phyloP scores from a whole-genome alignment of 2,888 invertebrate genomes.

The Theodoxus fluviatilis region DNA sequence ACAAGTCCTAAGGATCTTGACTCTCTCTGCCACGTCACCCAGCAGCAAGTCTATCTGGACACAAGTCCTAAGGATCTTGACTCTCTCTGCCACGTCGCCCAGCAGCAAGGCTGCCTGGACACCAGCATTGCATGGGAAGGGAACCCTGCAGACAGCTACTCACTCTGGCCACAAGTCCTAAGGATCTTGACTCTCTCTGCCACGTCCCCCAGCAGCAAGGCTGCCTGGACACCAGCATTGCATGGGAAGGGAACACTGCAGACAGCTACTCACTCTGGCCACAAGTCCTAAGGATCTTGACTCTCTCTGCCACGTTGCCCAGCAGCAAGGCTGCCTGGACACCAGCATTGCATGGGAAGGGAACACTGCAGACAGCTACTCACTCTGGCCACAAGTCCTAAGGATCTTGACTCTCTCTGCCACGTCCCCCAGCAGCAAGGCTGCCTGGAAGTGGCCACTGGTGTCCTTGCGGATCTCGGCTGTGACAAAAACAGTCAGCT shows the following conservation, averaged over 20 bases:
- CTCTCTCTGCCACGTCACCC: constrained; percentile 86
- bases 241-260: no score
- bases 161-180: constrained; percentile 64
- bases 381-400: constrained; percentile 64
- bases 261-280: constrained; percentile 66
- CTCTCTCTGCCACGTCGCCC: constrained; percentile 89
- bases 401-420: constrained; percentile 79
- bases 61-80: constrained; percentile 69
- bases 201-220: constrained; percentile 89
- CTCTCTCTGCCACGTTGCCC: constrained; percentile 86
- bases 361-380: constrained; percentile 33
- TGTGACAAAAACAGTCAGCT: constrained; percentile 33
- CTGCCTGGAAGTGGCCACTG: constrained; percentile 95
- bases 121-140: neutral
- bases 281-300: constrained; percentile 70
- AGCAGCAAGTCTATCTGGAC: no score
- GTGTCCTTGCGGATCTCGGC: constrained; percentile 97
- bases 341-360: neutral
- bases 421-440: constrained; percentile 89
- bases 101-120: constrained; percentile 71
- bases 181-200: constrained; percentile 79
- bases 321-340: neutral
- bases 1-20: constrained; percentile 70
- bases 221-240: constrained; percentile 93
- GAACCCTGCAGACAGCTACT: constrained; percentile 32